Percentiles rank a stretch among this genome's conserved stretches.
Conservation (phyloP, 1,140 invertebrate genomes). For the Hyles euphorbiae region DNA sequence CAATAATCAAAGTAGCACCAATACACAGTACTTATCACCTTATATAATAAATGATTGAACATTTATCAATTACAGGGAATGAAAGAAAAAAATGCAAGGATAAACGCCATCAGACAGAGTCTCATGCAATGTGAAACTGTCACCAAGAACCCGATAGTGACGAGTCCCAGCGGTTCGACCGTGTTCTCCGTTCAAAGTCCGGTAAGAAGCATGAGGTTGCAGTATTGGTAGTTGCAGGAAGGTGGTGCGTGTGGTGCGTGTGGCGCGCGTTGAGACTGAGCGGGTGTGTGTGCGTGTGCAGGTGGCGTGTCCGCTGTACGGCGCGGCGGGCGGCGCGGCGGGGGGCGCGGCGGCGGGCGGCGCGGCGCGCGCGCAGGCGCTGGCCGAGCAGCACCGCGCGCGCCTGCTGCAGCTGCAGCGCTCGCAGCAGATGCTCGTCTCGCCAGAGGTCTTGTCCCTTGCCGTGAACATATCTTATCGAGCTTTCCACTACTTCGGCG, state of each 20-base stretch:
- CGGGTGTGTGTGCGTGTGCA: neutral
- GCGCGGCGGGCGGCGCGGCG: slow-evolving; percentile 16
- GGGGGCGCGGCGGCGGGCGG: slow-evolving; percentile 20
- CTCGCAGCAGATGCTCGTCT: slow-evolving; percentile 62
- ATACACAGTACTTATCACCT: neutral
- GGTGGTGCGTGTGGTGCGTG: neutral
- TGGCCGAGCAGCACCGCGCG: slow-evolving; percentile 50
- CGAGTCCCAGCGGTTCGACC: slow-evolving; percentile 80
- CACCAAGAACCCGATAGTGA: slow-evolving; percentile 78
- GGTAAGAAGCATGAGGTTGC: slow-evolving; percentile 59
- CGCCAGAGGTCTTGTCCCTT: slow-evolving; percentile 45
- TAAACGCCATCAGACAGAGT: slow-evolving; percentile 92
- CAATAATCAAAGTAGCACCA: too few relatives aligned
- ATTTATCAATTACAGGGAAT: slow-evolving; percentile 57
- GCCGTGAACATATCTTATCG: neutral
- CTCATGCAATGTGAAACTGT: slow-evolving; percentile 88
- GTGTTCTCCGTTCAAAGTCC: slow-evolving; percentile 79
- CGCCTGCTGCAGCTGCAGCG: slow-evolving; percentile 60
- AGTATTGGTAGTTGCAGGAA: neutral
- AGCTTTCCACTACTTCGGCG: neutral
- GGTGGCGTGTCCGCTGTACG: slow-evolving; percentile 24
- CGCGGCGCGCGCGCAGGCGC: slow-evolving; percentile 37
- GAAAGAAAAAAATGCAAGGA: slow-evolving; percentile 86
- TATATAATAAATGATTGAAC: neutral
- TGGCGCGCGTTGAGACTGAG: slow-evolving; percentile 12